Evolutionary conservation across 2,888 invertebrate genomes (phyloP), one percentile per base, ranked within the genome.

Genomic region (Geotrupes spiniger): DNA sequence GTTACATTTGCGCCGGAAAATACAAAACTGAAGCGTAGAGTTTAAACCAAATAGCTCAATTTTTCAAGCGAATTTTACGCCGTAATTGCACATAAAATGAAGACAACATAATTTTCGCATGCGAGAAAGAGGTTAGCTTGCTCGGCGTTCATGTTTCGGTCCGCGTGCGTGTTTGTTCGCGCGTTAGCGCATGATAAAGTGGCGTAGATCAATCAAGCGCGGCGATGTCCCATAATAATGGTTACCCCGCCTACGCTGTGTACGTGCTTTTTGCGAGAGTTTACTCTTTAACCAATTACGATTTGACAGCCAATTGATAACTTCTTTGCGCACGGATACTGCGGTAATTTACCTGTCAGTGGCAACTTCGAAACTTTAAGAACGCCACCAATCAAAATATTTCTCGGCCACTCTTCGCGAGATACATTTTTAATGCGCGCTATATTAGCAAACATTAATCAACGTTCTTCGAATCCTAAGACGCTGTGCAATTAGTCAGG

Each of bases 291-390:
- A 61, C 62, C 67, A 68, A 66, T 66, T 68, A 66, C 56, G 53
- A 56, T 65, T 64, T 65, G 68, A 67, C 65, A 65, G 63, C 58
- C 62, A 62, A 66, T 63, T 67, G 66, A 67, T 67, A 65, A 65
- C 64, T 67, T 33, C 63, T 64, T 64, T 63, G 63, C 63, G 49
- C 59, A 51, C 50, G 59, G 58, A 59, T 53, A 56, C 53, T 46
- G 50, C 29, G 10, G 58, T 59, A 62, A 64, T 64, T 63, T 61
- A 59, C 59, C 59, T 61, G 61, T 61, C 64, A 59, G 53, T 60
- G 51, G 53, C 59, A 54, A 54, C 54, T 15, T 12, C 26, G 49
- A 43, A 41, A 21, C 36, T 46, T 51, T 56, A 50, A 48, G 51
- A 52, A 50, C 46, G 49, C 46, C 43, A 52, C 53, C 53, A 56